phyloP scores from a whole-genome alignment of 2,113 vertebrate genomes.

The Etheostoma spectabile region DNA sequence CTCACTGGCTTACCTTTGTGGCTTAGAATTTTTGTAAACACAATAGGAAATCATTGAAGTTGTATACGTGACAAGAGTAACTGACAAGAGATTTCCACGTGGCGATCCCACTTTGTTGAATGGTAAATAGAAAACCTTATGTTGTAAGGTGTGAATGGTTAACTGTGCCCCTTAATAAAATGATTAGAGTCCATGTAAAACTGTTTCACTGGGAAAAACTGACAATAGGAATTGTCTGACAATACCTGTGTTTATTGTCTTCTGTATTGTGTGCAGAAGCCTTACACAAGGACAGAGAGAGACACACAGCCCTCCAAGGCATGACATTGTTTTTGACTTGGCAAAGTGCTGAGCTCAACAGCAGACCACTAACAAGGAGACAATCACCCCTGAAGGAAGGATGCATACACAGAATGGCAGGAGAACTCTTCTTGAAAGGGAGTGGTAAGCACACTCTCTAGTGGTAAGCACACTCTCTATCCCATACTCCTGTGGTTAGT shows the following conservation, averaged over 20 bases:
- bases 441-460: constrained; percentile 54
- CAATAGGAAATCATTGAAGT: neutral
- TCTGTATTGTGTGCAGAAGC: constrained; percentile 59
- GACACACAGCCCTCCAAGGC: constrained; percentile 73
- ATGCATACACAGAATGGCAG: constrained; percentile 63
- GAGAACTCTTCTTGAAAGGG: constrained; percentile 66
- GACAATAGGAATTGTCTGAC: constrained; percentile 17
- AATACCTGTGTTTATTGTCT: constrained; percentile 58
- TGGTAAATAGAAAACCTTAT: neutral
- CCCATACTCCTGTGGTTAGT: constrained; percentile 56
- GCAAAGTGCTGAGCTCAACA: constrained; percentile 85
- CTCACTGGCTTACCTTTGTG: neutral
- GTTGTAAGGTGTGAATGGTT: neutral
- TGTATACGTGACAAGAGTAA: neutral
- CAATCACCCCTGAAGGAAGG: constrained; percentile 73
- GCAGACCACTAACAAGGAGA: constrained; percentile 79
- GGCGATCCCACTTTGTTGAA: neutral
- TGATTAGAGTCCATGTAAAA: neutral
- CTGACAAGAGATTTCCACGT: neutral
- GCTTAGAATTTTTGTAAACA: neutral
- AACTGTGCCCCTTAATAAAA: neutral
- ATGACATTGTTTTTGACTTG: constrained; percentile 84
- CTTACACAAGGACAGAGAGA: constrained; percentile 68
- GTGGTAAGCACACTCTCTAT: constrained; percentile 51
- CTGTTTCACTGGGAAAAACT: neutral